phyloP scores from a whole-genome alignment of 2,888 invertebrate genomes.

The Diachrysia chrysitis region DNA sequence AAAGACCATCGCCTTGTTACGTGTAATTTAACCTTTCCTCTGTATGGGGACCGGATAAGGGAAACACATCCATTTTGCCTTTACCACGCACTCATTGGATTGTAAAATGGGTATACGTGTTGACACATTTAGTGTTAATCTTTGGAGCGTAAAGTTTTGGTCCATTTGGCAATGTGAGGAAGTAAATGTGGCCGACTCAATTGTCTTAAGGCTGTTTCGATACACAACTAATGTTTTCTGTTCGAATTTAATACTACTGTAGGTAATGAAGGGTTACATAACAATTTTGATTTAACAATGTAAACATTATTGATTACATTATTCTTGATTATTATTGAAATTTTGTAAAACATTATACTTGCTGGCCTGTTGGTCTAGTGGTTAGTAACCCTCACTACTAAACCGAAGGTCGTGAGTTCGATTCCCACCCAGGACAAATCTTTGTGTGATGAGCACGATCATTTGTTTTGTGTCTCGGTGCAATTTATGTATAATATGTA shows the following conservation, averaged over 20 bases:
- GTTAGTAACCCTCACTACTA: too few species aligned
- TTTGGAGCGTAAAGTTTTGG: constrained; percentile 13
- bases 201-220: not conserved
- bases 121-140: constrained; percentile 45
- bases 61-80: constrained; percentile 47
- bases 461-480: too few species aligned
- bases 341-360: too few species aligned
- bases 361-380: too few species aligned
- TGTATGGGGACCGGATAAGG: constrained; percentile 47
- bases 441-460: too few species aligned
- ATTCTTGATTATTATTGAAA: too few species aligned
- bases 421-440: too few species aligned
- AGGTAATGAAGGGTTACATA: not conserved
- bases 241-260: not conserved
- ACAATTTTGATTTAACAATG: not conserved
- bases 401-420: too few species aligned
- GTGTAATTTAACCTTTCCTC: constrained; percentile 60
- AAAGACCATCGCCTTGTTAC: constrained; percentile 62
- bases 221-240: not conserved
- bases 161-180: constrained; percentile 11
- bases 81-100: constrained; percentile 45
- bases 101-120: constrained; percentile 48
- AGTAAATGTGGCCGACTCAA: not conserved
- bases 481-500: too few species aligned
- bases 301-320: too few species aligned